These are phyloP conservation scores for Sitta carolinensis DNA, from an alignment of 2,797 vertebrate species.

Conservation along the genomic window DNA sequence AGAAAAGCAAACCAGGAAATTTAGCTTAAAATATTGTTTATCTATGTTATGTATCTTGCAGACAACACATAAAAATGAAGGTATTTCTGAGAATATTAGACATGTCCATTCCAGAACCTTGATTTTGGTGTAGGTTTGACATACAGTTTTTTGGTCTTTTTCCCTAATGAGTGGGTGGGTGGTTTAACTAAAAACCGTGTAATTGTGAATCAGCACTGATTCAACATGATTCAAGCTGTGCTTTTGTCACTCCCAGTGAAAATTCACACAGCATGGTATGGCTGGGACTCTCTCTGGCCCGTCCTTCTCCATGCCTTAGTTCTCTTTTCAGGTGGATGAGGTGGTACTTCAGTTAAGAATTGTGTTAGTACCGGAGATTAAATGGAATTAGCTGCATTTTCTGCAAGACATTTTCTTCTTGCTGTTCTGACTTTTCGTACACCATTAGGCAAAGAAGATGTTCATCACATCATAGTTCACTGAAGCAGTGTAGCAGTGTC, in stretches of 20 bases:
- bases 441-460: background rate
- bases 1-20: background rate
- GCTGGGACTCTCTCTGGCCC: background rate
- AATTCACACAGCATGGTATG: background rate
- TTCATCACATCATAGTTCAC: background rate
- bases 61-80: background rate
- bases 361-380: background rate
- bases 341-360: background rate
- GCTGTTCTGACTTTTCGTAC: background rate
- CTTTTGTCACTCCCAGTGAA: background rate
- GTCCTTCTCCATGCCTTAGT: background rate
- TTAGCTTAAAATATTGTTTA: background rate
- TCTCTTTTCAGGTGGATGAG: background rate
- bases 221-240: rapidly evolving
- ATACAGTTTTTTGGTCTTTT: background rate
- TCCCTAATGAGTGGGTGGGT: background rate
- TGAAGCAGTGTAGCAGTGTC: background rate
- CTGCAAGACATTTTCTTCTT: background rate
- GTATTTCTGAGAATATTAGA: background rate
- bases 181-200: background rate
- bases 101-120: background rate
- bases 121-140: background rate
- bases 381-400: background rate
- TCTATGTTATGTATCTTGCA: rapidly evolving
- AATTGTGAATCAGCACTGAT: background rate